Percentiles rank a stretch among this genome's conserved stretches.
Evolutionary conservation across 2,797 vertebrate species (phyloP).

Genomic region (Chaenodraco wilsoni): DNA sequence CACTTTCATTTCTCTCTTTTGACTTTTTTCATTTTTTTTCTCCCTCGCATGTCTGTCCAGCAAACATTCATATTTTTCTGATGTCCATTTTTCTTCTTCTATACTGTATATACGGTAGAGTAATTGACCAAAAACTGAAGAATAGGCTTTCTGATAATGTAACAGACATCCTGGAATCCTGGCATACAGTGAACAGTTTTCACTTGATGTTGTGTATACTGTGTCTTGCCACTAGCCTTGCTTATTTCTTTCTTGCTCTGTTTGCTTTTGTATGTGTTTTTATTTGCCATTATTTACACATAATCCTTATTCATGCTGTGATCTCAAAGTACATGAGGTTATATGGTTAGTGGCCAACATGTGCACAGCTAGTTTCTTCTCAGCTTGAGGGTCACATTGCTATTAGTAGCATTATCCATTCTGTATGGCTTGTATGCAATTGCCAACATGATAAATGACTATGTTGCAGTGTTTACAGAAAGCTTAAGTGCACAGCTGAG

Average conservation of each 20-base stretch:
- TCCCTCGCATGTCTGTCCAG: background rate
- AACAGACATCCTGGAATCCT: background rate
- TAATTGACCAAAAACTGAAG: background rate
- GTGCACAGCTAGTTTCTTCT: background rate
- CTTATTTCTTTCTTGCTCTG: background rate
- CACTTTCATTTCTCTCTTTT: too few relatives aligned
- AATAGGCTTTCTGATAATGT: background rate
- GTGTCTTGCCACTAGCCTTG: background rate
- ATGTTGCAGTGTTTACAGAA: conserved; percentile 4
- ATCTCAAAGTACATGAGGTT: conserved; percentile 13
- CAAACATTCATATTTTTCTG: background rate
- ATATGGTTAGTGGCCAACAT: conserved; percentile 9
- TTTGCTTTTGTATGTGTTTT: background rate
- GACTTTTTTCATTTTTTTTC: conserved; percentile 3
- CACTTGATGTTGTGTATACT: background rate
- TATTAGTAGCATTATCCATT: conserved; percentile 15
- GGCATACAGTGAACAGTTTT: background rate
- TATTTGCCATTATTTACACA: background rate
- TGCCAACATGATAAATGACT: conserved; percentile 24
- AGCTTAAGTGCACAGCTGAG: conserved; percentile 12
- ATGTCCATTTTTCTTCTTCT: background rate
- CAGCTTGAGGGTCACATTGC: background rate
- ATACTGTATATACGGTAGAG: background rate
- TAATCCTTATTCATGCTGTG: conserved; percentile 2
- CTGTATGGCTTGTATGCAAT: background rate